A percentile compares a stretch with the other conserved stretches of the same genome.
phyloP scores from a whole-genome alignment of 2,797 vertebrate species.

The Gambusia yucatana region DNA sequence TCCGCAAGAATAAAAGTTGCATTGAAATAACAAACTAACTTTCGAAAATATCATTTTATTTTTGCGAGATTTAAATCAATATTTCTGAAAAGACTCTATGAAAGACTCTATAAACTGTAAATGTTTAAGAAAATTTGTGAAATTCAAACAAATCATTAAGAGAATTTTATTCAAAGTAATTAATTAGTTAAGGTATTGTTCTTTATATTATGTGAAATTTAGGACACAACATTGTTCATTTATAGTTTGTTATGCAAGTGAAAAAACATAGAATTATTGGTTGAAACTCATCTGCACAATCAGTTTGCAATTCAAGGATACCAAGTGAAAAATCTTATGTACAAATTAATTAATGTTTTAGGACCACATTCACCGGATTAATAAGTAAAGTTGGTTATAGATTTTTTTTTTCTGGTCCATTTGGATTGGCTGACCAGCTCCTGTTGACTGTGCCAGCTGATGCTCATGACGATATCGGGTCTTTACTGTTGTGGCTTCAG shows the following conservation, averaged over 20 bases:
- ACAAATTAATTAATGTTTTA: neutral
- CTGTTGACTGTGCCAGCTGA: neutral
- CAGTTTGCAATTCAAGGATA: neutral
- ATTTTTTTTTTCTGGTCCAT: neutral
- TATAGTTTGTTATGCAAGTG: neutral
- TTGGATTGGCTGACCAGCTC: neutral
- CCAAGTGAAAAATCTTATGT: neutral
- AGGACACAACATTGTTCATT: neutral
- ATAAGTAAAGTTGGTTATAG: neutral
- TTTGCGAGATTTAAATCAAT: neutral
- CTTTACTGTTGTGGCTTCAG: neutral
- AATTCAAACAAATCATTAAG: neutral
- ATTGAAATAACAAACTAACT: neutral
- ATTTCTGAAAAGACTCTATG: neutral
- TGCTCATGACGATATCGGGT: neutral
- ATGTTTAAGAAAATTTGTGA: neutral
- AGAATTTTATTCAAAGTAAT: neutral
- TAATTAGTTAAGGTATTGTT: neutral
- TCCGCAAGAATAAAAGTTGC: neutral
- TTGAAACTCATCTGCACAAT: neutral
- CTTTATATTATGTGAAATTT: neutral
- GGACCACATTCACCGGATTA: neutral
- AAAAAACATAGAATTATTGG: neutral
- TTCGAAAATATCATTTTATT: neutral
- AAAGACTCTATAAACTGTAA: neutral